These are phyloP conservation scores for Heteractis magnifica DNA, from an alignment of 92 coral and sea anemone species.

Conservation along the genomic window DNA sequence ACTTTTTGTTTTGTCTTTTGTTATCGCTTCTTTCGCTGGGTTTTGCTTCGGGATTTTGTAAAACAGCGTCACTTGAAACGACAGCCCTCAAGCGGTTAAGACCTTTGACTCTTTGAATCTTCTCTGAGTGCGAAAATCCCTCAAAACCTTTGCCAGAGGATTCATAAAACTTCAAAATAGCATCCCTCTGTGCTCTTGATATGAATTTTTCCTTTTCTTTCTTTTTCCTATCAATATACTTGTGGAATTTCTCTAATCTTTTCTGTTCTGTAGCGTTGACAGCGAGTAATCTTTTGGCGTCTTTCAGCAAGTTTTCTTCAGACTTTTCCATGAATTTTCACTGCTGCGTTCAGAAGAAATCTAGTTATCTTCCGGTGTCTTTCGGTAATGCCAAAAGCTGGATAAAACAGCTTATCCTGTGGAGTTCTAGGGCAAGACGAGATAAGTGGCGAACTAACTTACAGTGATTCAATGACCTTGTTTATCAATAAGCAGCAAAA, in stretches of 20 bases:
- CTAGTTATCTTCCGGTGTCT: too few species aligned
- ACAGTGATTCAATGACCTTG: not conserved
- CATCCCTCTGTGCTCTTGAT: slow-evolving; percentile 42
- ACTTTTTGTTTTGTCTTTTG: slow-evolving; percentile 13
- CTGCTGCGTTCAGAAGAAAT: too few species aligned
- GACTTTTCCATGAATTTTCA: slow-evolving; percentile 18
- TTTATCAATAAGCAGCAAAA: slow-evolving; percentile 1
- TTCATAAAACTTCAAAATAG: slow-evolving; percentile 29
- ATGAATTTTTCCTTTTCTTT: slow-evolving; percentile 31
- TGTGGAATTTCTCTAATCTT: slow-evolving; percentile 43
- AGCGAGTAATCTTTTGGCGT: slow-evolving; percentile 43
- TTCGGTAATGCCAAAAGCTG: not conserved
- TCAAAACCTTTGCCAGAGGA: slow-evolving; percentile 23
- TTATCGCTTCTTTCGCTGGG: slow-evolving; percentile 5
- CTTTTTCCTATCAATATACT: slow-evolving; percentile 28
- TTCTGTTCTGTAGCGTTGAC: slow-evolving; percentile 44
- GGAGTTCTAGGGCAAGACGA: not conserved
- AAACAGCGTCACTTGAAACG: slow-evolving; percentile 19
- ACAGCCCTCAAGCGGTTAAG: slow-evolving; percentile 15
- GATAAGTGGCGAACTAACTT: not conserved
- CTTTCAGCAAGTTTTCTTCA: slow-evolving; percentile 36
- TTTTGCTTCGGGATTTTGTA: slow-evolving; percentile 11
- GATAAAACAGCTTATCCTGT: not conserved
- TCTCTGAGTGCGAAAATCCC: slow-evolving; percentile 20
- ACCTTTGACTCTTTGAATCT: slow-evolving; percentile 11